A percentile compares a stretch with the other conserved stretches of the same genome.
Conservation (phyloP, 2,797 vertebrate genomes). For the Hydrophis major region DNA sequence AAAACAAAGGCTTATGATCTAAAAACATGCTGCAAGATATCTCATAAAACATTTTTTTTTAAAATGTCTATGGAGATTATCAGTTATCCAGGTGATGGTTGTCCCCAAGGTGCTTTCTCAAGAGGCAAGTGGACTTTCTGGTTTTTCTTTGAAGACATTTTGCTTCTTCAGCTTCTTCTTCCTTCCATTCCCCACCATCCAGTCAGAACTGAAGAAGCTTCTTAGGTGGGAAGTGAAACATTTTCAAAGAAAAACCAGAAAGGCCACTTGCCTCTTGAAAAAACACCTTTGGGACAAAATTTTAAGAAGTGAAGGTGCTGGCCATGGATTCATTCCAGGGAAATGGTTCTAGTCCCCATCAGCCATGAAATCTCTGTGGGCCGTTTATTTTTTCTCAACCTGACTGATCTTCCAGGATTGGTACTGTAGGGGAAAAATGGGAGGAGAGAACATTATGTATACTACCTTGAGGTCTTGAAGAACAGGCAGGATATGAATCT, state of each 20-base stretch:
- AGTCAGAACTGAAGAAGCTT: neutral
- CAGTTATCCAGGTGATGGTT: neutral
- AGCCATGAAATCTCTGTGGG: neutral
- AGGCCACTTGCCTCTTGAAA: neutral
- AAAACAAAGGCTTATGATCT: neutral
- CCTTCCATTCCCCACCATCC: neutral
- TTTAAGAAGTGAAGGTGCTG: neutral
- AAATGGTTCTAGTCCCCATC: neutral
- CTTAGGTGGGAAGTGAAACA: no score
- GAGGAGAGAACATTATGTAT: neutral
- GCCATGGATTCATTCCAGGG: neutral
- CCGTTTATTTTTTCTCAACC: neutral
- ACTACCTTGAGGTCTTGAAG: neutral
- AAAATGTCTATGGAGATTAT: neutral
- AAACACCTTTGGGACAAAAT: neutral
- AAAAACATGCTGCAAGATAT: neutral
- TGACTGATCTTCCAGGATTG: neutral
- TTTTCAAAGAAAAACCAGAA: no score
- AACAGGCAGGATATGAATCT: neutral
- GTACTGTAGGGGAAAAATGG: neutral
- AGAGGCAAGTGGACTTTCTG: neutral
- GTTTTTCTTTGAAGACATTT: no score
- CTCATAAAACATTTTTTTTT: neutral
- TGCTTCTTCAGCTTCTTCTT: neutral
- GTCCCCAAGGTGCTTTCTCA: neutral